phyloP scores from a whole-genome alignment of 1,140 invertebrate species.

The Tetraneura akinire region DNA sequence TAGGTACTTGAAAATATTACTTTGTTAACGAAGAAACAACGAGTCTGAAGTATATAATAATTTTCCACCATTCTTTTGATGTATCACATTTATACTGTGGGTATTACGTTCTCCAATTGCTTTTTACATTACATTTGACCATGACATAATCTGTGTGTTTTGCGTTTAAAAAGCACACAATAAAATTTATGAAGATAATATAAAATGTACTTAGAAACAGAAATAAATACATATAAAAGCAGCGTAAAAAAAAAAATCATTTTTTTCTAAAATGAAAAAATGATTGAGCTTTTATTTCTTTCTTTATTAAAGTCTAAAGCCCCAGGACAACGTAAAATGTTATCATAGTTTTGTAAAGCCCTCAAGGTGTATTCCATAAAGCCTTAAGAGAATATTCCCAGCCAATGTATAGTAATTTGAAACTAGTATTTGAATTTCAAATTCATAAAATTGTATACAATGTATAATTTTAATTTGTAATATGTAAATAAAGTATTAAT shows the following conservation, averaged over 20 bases:
- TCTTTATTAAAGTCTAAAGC: not conserved
- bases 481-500: too few relatives aligned
- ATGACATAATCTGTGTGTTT: not conserved
- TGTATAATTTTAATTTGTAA: too few relatives aligned
- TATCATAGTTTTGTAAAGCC: not conserved
- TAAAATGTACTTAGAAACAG: not conserved
- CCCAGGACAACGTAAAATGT: not conserved
- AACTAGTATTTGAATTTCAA: too few relatives aligned
- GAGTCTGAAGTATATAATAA: not conserved
- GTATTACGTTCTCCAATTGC: not conserved
- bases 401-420: too few relatives aligned
- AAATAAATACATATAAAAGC: not conserved
- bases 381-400: not conserved
- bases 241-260: not conserved
- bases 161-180: not conserved
- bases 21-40: too few relatives aligned
- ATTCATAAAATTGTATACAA: too few relatives aligned
- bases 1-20: too few relatives aligned
- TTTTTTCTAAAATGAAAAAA: not conserved
- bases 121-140: constrained; percentile 1
- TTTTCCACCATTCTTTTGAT: not conserved
- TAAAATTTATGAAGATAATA: not conserved
- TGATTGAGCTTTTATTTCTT: constrained; percentile 1
- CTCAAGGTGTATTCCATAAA: not conserved
- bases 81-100: not conserved